A percentile compares a stretch with the other conserved stretches of the same genome.
These are phyloP conservation scores for Drosophila nebulosa DNA, from an alignment of 1,140 invertebrate species.

Conservation along the genomic window DNA sequence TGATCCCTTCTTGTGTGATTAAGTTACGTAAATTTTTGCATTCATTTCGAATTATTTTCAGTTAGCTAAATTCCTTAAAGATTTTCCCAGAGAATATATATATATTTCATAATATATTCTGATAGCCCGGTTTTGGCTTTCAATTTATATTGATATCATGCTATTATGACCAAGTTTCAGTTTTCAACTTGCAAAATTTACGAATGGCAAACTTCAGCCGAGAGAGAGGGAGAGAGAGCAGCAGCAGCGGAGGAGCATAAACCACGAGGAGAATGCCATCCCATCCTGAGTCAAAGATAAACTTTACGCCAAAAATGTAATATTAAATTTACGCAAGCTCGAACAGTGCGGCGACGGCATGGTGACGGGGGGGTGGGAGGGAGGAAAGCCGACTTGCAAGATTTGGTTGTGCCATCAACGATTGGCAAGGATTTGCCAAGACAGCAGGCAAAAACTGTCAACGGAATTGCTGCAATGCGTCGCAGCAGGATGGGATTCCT, in stretches of 20 bases:
- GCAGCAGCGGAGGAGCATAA: background rate
- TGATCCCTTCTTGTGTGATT: background rate
- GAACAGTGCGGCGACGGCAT: slow-evolving; percentile 4
- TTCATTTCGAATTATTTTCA: background rate
- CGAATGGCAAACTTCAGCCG: slow-evolving; percentile 16
- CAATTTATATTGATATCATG: background rate
- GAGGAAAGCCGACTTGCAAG: background rate
- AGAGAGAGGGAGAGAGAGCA: no score
- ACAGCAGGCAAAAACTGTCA: slow-evolving; percentile 25
- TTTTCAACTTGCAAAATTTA: slow-evolving; percentile 2
- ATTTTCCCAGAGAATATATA: no score
- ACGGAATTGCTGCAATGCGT: slow-evolving; percentile 37
- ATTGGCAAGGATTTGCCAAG: slow-evolving; percentile 30
- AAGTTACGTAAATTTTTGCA: background rate
- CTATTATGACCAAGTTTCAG: background rate
- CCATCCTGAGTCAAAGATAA: slow-evolving; percentile 52
- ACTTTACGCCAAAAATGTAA: slow-evolving; percentile 66
- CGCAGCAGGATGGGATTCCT: slow-evolving; percentile 27
- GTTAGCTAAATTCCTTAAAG: no score
- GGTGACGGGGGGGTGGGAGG: slow-evolving; percentile 18
- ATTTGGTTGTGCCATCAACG: slow-evolving; percentile 12
- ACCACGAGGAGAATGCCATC: slow-evolving; percentile 19
- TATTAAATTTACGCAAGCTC: slow-evolving; percentile 67
- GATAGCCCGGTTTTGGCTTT: background rate
- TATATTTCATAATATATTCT: background rate